These are phyloP conservation scores for Medauroidea extradentata DNA, from an alignment of 1,140 invertebrate species.

Conservation along the genomic window DNA sequence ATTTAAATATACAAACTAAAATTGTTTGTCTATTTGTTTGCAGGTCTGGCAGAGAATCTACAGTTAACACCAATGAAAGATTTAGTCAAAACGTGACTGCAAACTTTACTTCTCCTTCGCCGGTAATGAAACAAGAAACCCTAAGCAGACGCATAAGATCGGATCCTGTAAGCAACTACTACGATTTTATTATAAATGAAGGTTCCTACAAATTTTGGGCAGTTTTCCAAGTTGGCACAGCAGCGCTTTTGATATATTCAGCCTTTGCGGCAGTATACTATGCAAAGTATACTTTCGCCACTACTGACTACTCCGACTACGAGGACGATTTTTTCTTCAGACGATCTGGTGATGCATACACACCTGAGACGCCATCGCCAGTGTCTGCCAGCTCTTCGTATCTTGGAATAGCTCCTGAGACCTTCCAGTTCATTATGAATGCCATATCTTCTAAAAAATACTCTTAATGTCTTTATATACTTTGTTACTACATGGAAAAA, in stretches of 20 bases:
- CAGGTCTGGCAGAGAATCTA: too few species aligned
- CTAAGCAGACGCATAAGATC: background rate
- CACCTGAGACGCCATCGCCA: constrained; percentile 19
- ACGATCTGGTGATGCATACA: background rate
- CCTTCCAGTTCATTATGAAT: constrained; percentile 46
- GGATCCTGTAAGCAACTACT: constrained; percentile 51
- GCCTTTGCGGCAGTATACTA: constrained; percentile 79
- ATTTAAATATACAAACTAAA: too few species aligned
- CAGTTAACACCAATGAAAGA: too few species aligned
- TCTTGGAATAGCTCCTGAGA: constrained; percentile 31
- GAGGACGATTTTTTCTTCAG: constrained; percentile 44
- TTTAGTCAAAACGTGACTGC: too few species aligned
- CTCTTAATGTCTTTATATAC: constrained; percentile 8
- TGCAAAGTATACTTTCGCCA: constrained; percentile 74
- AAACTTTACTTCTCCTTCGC: too few species aligned
- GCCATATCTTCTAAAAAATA: constrained; percentile 25
- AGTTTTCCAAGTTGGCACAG: constrained; percentile 74
- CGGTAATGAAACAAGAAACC: too few species aligned
- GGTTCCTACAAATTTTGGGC: constrained; percentile 85
- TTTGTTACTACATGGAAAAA: too few species aligned
- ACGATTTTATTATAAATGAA: constrained; percentile 79
- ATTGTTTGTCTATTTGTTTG: too few species aligned
- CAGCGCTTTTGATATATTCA: constrained; percentile 71
- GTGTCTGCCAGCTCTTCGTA: constrained; percentile 24
- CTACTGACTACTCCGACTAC: constrained; percentile 61